Evolutionary conservation across 2,888 invertebrate genomes (phyloP).

Genomic region (Monopis laevigella): DNA sequence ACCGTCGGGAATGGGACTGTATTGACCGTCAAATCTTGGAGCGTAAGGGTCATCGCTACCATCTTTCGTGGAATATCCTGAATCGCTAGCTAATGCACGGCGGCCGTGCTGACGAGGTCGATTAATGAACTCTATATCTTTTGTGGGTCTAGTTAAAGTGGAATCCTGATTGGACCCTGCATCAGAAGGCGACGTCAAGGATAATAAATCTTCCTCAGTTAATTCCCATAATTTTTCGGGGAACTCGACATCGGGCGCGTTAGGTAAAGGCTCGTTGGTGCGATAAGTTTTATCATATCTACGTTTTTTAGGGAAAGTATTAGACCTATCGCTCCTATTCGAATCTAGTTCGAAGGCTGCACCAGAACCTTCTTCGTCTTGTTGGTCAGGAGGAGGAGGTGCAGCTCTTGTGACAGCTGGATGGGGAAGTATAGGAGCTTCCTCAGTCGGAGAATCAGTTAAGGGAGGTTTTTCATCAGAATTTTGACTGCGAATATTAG

Average conservation of each 20-base stretch:
- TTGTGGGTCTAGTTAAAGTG: constrained; percentile 65
- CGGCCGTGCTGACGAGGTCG: constrained; percentile 68
- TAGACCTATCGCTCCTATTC: constrained; percentile 61
- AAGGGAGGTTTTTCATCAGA: constrained; percentile 43
- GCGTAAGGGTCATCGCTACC: constrained; percentile 52
- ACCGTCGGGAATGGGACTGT: constrained; percentile 49
- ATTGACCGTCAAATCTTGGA: constrained; percentile 45
- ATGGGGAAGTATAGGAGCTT: constrained; percentile 36
- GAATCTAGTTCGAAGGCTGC: constrained; percentile 64
- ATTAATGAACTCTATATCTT: constrained; percentile 70
- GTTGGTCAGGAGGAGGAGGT: constrained; percentile 30
- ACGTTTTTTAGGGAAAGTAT: constrained; percentile 70
- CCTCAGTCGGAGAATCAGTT: constrained; percentile 36
- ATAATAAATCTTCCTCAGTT: constrained; percentile 71
- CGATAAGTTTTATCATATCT: constrained; percentile 84
- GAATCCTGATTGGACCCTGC: constrained; percentile 68
- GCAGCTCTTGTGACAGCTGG: constrained; percentile 35
- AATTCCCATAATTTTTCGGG: constrained; percentile 84
- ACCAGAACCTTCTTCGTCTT: constrained; percentile 56
- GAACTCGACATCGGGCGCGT: constrained; percentile 79
- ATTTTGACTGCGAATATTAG: constrained; percentile 42
- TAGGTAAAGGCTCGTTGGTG: constrained; percentile 83
- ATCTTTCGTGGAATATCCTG: constrained; percentile 50
- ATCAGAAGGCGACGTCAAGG: constrained; percentile 63
- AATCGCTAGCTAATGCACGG: constrained; percentile 60